Conservation (phyloP, 2,113 vertebrate genomes). For the Mixornis gularis region DNA sequence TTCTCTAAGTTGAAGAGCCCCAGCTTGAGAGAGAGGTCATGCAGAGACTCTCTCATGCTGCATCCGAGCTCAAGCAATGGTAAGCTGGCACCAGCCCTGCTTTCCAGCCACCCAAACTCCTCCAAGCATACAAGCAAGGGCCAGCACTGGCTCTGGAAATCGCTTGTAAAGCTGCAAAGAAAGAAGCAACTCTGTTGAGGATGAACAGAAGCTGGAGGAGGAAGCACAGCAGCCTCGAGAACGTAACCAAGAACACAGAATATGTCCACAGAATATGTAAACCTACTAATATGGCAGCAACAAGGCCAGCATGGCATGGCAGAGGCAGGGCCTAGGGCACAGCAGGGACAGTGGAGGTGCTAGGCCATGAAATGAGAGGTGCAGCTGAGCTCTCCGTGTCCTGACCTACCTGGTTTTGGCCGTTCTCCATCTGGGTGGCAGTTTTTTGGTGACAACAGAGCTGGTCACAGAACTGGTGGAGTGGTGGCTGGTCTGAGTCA, state of each 20-base stretch:
- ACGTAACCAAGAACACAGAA: not conserved
- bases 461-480: not conserved
- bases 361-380: not conserved
- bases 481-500: not conserved
- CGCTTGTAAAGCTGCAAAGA: not conserved
- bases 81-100: not conserved
- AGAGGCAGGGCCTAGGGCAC: too few species aligned
- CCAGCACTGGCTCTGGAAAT: not conserved
- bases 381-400: not conserved
- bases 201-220: not conserved
- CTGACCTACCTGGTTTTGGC: fast-evolving
- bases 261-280: not conserved
- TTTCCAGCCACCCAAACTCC: not conserved
- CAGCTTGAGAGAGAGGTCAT: not conserved
- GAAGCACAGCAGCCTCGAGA: fast-evolving
- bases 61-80: not conserved
- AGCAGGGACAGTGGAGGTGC: not conserved
- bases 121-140: not conserved
- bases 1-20: not conserved
- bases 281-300: not conserved
- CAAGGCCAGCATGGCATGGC: not conserved
- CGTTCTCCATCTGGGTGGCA: not conserved
- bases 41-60: fast-evolving
- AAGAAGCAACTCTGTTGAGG: not conserved
- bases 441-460: not conserved